Base-by-base conservation (phyloP, 2,797 vertebrate species). In the Allobates femoralis region DNA sequence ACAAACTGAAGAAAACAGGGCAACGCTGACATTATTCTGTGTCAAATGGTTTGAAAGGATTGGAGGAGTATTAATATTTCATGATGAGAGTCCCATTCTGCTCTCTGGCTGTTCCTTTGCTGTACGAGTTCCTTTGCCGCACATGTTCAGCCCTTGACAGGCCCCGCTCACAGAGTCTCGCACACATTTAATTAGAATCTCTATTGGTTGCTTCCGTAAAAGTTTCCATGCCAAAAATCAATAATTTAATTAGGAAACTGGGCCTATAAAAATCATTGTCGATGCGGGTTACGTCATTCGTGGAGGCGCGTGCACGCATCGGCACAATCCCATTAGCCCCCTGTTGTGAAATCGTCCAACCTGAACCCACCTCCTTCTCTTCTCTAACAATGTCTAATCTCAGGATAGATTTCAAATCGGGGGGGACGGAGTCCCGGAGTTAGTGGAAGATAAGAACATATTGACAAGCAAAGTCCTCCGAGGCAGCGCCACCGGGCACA, bases 161-260 rank as follows among this genome's bases (percentile, higher is more conserved):
- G 67, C 26, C 55, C 56, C 23, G 32, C 76, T 84, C 81, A 85
- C 55, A 84, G 34, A 55, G 12, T 64, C 60, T 16, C 58, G 1
- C 71, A 53, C 79, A 81, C 60, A 77, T 85, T 85, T 85, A 85
- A 88, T 88, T 81, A 88, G 83, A 77, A 71, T 85, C 78, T 50
- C 60, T 81, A 85, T 85, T 81, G 81, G 87, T 58, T 58, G 78
- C 87, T 88, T 81, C 87, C 71, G 78, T 81, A 81, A 88, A 88
- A 81, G 83, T 88, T 85, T 88, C 87, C 83, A 88, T 56, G 5
- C 69, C 15, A 37, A 85, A n/a, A 81, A 88, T 88, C 87, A 88
- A 88, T 88, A 85, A 85, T 88, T 81, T 88, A 88, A 88, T 88
- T 88, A 88, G 87, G 85, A 88, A 88, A 69, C 71, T 51, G 69